A percentile compares a stretch with the other conserved stretches of the same genome.
These are phyloP conservation scores for Ceyx cyanopectus DNA, from an alignment of 2,113 vertebrate species.

Conservation along the genomic window DNA sequence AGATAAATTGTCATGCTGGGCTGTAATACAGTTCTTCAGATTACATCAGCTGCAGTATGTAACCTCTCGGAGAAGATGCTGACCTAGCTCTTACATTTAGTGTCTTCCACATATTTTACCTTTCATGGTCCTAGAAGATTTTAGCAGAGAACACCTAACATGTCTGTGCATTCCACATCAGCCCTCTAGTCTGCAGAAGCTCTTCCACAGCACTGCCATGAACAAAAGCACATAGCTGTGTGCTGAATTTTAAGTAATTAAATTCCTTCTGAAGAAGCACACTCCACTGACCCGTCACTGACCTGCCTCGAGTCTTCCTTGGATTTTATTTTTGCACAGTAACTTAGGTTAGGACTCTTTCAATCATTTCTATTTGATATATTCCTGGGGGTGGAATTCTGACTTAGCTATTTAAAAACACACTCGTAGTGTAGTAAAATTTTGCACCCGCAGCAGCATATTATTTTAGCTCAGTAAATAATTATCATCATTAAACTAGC, in stretches of 20 bases:
- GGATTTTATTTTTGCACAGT: background rate
- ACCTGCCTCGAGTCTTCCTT: background rate
- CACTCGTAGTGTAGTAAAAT: rapidly evolving
- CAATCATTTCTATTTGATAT: background rate
- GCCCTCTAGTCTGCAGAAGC: background rate
- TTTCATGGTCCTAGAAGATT: background rate
- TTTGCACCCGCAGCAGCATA: background rate
- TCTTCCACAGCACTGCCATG: background rate
- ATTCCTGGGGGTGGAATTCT: background rate
- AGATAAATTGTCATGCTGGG: background rate
- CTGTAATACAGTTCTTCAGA: background rate
- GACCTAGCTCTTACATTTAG: background rate
- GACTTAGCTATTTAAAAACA: background rate
- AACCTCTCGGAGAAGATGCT: background rate
- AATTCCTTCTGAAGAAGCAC: background rate
- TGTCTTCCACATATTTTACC: background rate
- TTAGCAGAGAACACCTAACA: background rate
- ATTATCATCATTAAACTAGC: background rate
- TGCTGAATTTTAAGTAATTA: background rate
- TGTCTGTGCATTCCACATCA: too few species aligned
- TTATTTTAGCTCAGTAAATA: background rate
- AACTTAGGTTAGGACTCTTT: background rate
- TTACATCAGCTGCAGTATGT: rapidly evolving
- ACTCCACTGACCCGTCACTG: background rate
- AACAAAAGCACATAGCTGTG: background rate